A percentile compares a stretch with the other conserved stretches of the same genome.
phyloP scores from a whole-genome alignment of 2,888 invertebrate genomes.

The Parthenolecanium corni region DNA sequence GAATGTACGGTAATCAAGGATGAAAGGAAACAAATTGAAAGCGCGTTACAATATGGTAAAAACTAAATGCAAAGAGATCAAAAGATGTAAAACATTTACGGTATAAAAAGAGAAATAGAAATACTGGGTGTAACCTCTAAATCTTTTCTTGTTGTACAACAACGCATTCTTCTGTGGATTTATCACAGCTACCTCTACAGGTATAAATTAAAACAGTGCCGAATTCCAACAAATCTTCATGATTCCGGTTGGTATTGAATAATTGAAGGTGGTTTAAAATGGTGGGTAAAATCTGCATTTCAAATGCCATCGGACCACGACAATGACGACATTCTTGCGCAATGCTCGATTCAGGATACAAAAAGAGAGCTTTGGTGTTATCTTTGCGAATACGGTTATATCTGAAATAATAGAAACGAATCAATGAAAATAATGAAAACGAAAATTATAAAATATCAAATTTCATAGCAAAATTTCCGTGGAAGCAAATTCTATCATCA shows the following conservation, averaged over 20 bases:
- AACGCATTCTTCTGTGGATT: conserved; percentile 55
- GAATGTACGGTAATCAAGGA: too few relatives aligned
- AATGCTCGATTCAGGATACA: conserved; percentile 51
- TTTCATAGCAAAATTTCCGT: too few relatives aligned
- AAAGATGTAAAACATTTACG: too few relatives aligned
- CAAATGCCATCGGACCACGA: conserved; percentile 59
- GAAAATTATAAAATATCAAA: too few relatives aligned
- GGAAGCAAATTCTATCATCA: too few relatives aligned
- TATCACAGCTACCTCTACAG: conserved; percentile 68
- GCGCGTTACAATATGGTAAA: too few relatives aligned
- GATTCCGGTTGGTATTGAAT: neutral
- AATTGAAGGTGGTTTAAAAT: conserved; percentile 59
- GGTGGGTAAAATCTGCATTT: conserved; percentile 72
- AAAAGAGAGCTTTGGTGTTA: conserved; percentile 51
- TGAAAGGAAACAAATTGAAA: too few relatives aligned
- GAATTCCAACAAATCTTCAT: conserved; percentile 52
- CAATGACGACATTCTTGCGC: conserved; percentile 52
- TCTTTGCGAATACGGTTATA: conserved; percentile 51
- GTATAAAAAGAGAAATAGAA: too few relatives aligned
- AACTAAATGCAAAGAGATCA: too few relatives aligned
- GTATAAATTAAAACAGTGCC: conserved; percentile 77
- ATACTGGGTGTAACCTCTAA: conserved; percentile 4
- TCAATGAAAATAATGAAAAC: neutral
- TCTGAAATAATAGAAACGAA: conserved; percentile 42
- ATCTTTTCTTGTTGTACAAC: conserved; percentile 59